Percentiles rank a stretch among this genome's conserved stretches.
These are phyloP conservation scores for Steinernema hermaphroditum DNA, from an alignment of 2,888 invertebrate genomes.

Conservation along the genomic window DNA sequence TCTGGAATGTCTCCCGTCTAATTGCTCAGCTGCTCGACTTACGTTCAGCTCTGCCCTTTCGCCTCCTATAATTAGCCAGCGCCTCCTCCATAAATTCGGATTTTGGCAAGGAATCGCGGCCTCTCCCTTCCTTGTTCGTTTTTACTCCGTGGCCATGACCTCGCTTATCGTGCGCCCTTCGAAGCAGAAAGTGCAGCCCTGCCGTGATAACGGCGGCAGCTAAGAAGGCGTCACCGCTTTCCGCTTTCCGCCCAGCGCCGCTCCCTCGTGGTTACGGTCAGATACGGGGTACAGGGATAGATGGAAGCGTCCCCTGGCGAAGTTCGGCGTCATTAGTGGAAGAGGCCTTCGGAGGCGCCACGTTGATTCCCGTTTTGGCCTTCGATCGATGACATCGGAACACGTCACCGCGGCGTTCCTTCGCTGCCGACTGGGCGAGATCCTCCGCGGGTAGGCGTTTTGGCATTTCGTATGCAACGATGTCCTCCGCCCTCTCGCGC, in stretches of 20 bases:
- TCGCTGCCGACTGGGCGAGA: constrained; percentile 3
- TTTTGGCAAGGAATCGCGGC: background rate
- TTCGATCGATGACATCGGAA: background rate
- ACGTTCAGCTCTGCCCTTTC: too few species aligned
- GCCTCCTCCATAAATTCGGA: too few species aligned
- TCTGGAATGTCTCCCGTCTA: background rate
- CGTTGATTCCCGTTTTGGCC: too few species aligned
- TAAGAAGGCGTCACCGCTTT: background rate
- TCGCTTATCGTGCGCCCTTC: constrained; percentile 19
- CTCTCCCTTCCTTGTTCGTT: background rate
- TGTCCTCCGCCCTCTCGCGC: constrained; percentile 21
- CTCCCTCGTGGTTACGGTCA: background rate
- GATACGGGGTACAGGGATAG: too few species aligned
- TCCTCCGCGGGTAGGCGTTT: constrained; percentile 16
- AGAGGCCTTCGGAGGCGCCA: too few species aligned
- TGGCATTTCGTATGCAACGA: constrained; percentile 30
- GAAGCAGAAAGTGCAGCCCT: background rate
- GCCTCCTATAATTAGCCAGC: too few species aligned
- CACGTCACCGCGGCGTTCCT: constrained; percentile 13
- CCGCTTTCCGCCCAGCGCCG: background rate
- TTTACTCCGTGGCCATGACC: constrained; percentile 13
- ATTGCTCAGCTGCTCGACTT: too few species aligned
- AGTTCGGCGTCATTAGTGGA: too few species aligned
- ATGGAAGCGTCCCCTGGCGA: too few species aligned
- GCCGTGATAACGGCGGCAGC: background rate